Base-by-base conservation (phyloP, 2,888 invertebrate species). In the Hedychridium roseum region DNA sequence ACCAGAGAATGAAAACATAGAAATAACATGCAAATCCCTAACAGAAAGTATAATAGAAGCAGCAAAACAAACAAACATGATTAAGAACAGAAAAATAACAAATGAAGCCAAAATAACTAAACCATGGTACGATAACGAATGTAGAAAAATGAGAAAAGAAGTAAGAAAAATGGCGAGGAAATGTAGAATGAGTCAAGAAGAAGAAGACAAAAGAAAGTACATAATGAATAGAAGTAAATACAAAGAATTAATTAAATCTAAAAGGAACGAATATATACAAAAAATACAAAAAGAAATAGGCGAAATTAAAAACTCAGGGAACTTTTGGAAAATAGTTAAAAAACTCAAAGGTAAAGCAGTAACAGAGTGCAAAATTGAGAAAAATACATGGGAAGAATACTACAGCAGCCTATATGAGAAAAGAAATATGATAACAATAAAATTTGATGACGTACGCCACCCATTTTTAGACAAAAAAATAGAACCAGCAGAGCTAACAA, bases 281-380 rank as follows among this genome's bases (percentile, higher is more conserved):
- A 5, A 23, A 6, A 23, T 9, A 23, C 9, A 5, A 23, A 23
- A 23, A 5, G 23, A 5, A 23, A 5, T 23, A 6, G 23, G 5
- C 23, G 9, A 5, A 6, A 6, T 9, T 23, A 23, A 23, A 9
- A 23, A 23, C 9, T 23, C 23, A 9, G 9, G 9, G 5, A 23
- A 5, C 23, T 23, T 23, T 23, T 23, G 23, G 23, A 23, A 23
- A 23, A 23, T 23, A 5, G 9, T 50, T 6, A 43, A 42, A 9
- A 17, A 7, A 2, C 7, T 48, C 2, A 60, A 57, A 43, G 5
- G 5, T 23, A 23, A 9, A 9, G 9, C 5, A 23, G 23, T 9
- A 9, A 9, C 23, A 9, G 5, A 6, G 9, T 9, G 23, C 9
- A 6, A 5, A 9, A 9, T 23, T 9, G 5, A 5, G 9, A 9